A percentile compares a stretch with the other conserved stretches of the same genome.
phyloP scores from a whole-genome alignment of 1,140 invertebrate species.

The Lutraria rhynchaena region DNA sequence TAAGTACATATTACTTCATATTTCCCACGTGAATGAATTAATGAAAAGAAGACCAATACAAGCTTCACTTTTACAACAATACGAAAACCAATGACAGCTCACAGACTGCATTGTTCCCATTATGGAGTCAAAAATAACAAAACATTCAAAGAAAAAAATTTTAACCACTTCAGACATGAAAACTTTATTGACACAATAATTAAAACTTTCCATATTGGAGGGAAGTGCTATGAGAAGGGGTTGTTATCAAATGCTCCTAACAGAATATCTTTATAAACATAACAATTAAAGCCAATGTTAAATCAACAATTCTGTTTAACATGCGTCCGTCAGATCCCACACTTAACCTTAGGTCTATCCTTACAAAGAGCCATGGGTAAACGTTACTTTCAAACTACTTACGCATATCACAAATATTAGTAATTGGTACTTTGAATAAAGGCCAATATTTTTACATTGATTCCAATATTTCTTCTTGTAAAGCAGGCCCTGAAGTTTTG shows the following conservation, averaged over 20 bases:
- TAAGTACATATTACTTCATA: too few relatives aligned
- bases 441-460: constrained; percentile 4
- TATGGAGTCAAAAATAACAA: neutral
- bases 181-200: constrained; percentile 27
- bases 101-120: neutral
- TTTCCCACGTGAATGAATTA: too few relatives aligned
- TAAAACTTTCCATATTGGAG: constrained; percentile 33
- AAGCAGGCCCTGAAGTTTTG: neutral
- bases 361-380: constrained; percentile 6
- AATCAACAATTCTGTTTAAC: constrained; percentile 48
- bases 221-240: constrained; percentile 3
- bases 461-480: neutral
- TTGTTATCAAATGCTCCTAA: constrained; percentile 27
- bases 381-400: neutral
- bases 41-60: too few relatives aligned
- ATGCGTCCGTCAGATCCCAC: neutral
- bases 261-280: constrained; percentile 2
- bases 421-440: constrained; percentile 24
- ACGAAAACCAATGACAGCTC: too few relatives aligned
- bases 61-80: too few relatives aligned
- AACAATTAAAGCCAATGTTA: constrained; percentile 39
- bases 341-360: neutral
- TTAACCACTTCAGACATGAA: constrained; percentile 20
- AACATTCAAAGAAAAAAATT: constrained; percentile 2
- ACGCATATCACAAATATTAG: neutral